Percentiles rank a stretch among this genome's conserved stretches.
Evolutionary conservation across 1,140 invertebrate species (phyloP).

Genomic region (Leptonema lineaticorne): DNA sequence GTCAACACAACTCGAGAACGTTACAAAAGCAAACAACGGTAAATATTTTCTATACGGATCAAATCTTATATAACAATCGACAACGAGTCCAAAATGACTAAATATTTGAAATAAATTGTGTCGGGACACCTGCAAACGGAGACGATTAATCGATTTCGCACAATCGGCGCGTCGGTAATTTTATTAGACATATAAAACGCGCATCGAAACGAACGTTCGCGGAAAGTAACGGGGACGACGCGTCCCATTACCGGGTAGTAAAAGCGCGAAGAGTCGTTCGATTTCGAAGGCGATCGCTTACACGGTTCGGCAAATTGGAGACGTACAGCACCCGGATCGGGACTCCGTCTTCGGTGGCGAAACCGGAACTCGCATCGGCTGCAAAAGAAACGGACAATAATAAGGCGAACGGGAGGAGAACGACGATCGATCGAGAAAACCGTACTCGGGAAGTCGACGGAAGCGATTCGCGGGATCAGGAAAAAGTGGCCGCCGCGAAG

Average conservation of each 20-base stretch:
- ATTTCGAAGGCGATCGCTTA: neutral
- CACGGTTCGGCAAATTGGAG: constrained; percentile 16
- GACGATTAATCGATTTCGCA: neutral
- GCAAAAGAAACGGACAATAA: neutral
- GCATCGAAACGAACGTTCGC: neutral
- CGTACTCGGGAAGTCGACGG: neutral
- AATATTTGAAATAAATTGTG: constrained; percentile 22
- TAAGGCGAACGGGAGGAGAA: neutral
- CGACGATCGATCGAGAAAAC: neutral
- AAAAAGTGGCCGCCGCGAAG: neutral
- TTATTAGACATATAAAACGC: neutral
- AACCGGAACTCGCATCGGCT: neutral
- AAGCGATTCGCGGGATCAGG: neutral
- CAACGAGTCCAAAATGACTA: constrained; percentile 23
- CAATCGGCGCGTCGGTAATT: neutral
- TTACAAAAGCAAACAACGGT: constrained; percentile 29
- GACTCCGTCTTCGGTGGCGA: constrained; percentile 29
- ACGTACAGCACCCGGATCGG: constrained; percentile 29
- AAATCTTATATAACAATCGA: constrained; percentile 13
- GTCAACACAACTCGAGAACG: neutral
- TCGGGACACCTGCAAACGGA: constrained; percentile 19
- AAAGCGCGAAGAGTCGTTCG: too few relatives aligned
- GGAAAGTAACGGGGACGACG: neutral
- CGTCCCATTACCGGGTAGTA: neutral
- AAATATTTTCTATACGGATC: neutral